phyloP scores from a whole-genome alignment of 2,113 vertebrate genomes.

The Leucoraja erinaceus region DNA sequence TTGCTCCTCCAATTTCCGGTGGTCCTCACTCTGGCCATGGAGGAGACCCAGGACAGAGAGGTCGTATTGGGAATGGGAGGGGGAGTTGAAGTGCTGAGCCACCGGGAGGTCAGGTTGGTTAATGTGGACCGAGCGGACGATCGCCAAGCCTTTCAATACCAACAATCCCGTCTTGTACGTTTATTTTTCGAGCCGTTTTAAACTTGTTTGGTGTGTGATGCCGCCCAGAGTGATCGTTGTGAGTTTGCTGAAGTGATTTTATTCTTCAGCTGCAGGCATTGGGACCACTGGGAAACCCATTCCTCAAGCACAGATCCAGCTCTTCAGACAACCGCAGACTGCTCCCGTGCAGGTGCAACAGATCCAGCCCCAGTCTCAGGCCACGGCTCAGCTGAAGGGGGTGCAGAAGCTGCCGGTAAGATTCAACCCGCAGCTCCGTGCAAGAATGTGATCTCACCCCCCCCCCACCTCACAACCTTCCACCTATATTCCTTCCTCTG shows the following conservation, averaged over 20 bases:
- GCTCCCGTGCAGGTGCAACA: constrained; percentile 60
- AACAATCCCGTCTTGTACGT: not conserved
- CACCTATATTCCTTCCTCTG: too few relatives aligned
- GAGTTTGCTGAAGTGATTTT: not conserved
- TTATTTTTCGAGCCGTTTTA: not conserved
- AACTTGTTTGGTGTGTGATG: not conserved
- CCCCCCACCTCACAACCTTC: too few relatives aligned
- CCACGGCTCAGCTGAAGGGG: constrained; percentile 74
- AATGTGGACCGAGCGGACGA: too few relatives aligned
- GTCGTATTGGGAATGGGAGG: too few relatives aligned
- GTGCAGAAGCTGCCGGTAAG: constrained; percentile 69
- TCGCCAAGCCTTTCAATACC: too few relatives aligned
- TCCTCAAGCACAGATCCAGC: constrained; percentile 74
- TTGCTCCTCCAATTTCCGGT: too few relatives aligned
- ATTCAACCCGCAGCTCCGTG: not conserved
- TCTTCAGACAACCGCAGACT: constrained; percentile 74
- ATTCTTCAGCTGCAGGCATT: constrained; percentile 63
- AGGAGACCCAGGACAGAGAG: too few relatives aligned
- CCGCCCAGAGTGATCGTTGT: not conserved
- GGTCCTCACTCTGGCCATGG: too few relatives aligned
- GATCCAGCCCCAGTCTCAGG: constrained; percentile 57
- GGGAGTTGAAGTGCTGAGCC: too few relatives aligned
- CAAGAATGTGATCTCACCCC: not conserved
- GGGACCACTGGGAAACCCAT: constrained; percentile 68
- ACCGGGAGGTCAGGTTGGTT: too few relatives aligned